Evolutionary conservation across 2,113 vertebrate genomes (phyloP), one percentile per base, ranked within the genome.

Genomic region (Cygnus buccinator): DNA sequence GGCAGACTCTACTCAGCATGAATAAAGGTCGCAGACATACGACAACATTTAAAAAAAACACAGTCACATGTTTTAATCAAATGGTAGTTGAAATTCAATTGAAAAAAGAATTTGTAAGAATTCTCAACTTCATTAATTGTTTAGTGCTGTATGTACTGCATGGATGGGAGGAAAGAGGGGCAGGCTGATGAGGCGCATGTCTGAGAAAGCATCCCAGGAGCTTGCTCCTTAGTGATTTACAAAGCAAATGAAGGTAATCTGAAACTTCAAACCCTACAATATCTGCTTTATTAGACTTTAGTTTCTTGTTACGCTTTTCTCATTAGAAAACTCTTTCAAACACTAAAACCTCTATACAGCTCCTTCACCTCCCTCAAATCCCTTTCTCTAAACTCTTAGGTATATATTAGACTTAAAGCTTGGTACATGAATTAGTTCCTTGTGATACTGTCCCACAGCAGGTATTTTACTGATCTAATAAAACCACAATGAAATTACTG

Each of bases 401-500:
- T 44, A 28, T 57, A n/a, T 66, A 89, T 84, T 89, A 79, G 84
- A 94, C 95, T 95, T 95, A 70, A 90, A 83, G 52, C 21, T 94
- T 68, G 74, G 48, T 92, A 79, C 80, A 82, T 94, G 83, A 94
- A 96, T 94, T 93, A 89, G 71, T 76, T 97, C 84, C 89, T 95
- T 92, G 88, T 95, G 87, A 81, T 88, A 68, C 20, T 87, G 65
- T 96, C 85, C 95, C 87, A 80, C 75, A 66, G 95, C 33, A 63
- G 80, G 62, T 86, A 87, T 93, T 97, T 95, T 97, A 97, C 89
- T 61, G 94, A 91, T 95, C 87, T 81, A 94, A 91, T 97, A 97
- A 97, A 97, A 97, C 91, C 74, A 93, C 93, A 97, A 89, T 61
- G 95, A 98, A 97, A 98, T 96, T 89, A 93, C 76, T 92, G 78